These are phyloP conservation scores for Pituophis catenifer DNA, from an alignment of 2,113 vertebrate species.

Conservation along the genomic window DNA sequence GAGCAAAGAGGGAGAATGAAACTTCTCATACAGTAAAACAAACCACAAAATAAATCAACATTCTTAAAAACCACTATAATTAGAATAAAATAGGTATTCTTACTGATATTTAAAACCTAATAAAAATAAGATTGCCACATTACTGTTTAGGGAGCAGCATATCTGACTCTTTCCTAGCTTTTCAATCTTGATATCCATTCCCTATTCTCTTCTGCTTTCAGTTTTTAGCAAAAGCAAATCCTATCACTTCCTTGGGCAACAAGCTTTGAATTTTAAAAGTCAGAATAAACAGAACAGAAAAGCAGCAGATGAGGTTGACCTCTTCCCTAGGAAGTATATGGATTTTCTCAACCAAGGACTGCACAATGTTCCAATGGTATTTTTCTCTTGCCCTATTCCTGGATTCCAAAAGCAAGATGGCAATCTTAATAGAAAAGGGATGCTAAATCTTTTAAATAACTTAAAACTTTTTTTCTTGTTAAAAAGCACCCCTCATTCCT, in stretches of 20 bases:
- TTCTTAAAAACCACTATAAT: constrained; percentile 67
- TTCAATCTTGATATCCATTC: constrained; percentile 39
- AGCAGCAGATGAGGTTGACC: constrained; percentile 52
- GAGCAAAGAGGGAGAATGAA: constrained; percentile 42
- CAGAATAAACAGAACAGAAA: constrained; percentile 56
- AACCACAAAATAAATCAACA: constrained; percentile 68
- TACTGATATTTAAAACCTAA: constrained; percentile 67
- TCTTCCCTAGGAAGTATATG: constrained; percentile 66
- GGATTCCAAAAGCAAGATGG: constrained; percentile 70
- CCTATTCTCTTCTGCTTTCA: constrained; percentile 43
- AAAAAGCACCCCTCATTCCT: constrained; percentile 80
- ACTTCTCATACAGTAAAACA: constrained; percentile 63
- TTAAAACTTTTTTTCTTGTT: constrained; percentile 71
- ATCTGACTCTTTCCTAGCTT: constrained; percentile 54
- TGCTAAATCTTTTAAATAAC: constrained; percentile 77
- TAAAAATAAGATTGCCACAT: constrained; percentile 76
- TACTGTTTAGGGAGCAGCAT: constrained; percentile 59
- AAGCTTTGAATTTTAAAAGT: constrained; percentile 50
- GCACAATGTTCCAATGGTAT: constrained; percentile 50
- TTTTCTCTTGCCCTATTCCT: constrained; percentile 5
- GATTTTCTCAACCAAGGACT: constrained; percentile 52
- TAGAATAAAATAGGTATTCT: constrained; percentile 60
- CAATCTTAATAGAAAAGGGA: constrained; percentile 75
- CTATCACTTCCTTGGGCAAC: constrained; percentile 48
- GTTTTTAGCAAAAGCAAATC: constrained; percentile 38